Base-by-base conservation (phyloP, 2,797 vertebrate species). In the Pseudopleuronectes americanus region DNA sequence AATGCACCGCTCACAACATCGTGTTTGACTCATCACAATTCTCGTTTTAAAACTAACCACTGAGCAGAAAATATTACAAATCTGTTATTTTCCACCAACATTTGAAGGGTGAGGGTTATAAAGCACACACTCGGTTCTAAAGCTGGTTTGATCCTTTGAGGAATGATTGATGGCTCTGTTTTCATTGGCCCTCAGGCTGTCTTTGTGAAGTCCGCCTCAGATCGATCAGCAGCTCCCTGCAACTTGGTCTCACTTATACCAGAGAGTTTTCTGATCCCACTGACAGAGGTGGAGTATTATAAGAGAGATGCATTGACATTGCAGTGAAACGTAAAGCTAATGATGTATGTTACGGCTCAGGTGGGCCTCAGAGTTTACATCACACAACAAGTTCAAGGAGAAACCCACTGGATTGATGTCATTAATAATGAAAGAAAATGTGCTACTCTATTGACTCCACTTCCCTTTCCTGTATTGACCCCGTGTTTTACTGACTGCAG, bases 371-470 rank as follows among this genome's bases (percentile, higher is more conserved):
- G 53, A 53, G 31, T 43, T 4, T 5, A 43, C 41, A 43, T 38
- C 66, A 62, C 57, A 61, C 69, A 77, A 79, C 24, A 36, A 14
- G 41, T 55, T 47, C 57, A 64, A 72, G 12, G 51, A 60, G 60
- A 45, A 51, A 36, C 58, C 55, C 38, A 59, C 28, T 58, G 24
- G 43, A 64, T 43, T 31, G n/a, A 26, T 31, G 51, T 45, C 53
- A 47, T 61, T 38, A 60, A 36, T 64, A 49, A 71, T 67, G 12
- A 64, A 3, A 43, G 48, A 49, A 53, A 56, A 64, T 26, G 45
- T 38, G 24, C 21, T 26, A 3, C 21, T 57, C 12, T 7, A 22
- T 36, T 22, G 9, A 38, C n/a, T 6, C 19, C 21, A 12, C 3
- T 53, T 16, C 16, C 3, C 16, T 13, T 53, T 16, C 4, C 23